Evolutionary conservation across 1,140 invertebrate species (phyloP).

Genomic region (Glomeris maerens): DNA sequence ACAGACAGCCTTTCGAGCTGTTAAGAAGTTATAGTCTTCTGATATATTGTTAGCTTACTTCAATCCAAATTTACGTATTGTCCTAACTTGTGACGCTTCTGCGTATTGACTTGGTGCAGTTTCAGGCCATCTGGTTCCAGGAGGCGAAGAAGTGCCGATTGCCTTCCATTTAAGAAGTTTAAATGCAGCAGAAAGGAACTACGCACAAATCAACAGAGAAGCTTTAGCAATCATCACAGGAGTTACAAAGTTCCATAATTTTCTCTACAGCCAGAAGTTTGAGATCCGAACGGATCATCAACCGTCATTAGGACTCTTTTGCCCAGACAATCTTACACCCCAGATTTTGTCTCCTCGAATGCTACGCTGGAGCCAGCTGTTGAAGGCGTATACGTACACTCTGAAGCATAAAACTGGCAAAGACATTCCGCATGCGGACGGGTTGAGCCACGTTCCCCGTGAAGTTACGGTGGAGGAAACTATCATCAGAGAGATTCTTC

Average conservation of each 20-base stretch:
- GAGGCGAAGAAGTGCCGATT: constrained; percentile 30
- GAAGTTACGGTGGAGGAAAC: not conserved
- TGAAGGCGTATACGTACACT: constrained; percentile 25
- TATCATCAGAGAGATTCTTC: not conserved
- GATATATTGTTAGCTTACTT: not conserved
- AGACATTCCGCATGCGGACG: constrained; percentile 22
- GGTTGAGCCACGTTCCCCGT: constrained; percentile 19
- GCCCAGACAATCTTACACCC: constrained; percentile 22
- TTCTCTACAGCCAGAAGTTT: constrained; percentile 32
- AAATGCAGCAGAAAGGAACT: constrained; percentile 33
- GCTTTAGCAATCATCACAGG: constrained; percentile 35
- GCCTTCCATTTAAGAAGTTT: constrained; percentile 33
- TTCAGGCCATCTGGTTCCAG: constrained; percentile 31
- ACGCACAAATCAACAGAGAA: constrained; percentile 40
- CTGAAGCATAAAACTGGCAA: constrained; percentile 19
- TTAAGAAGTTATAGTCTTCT: not conserved
- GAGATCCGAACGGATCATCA: constrained; percentile 35
- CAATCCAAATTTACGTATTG: too few relatives aligned
- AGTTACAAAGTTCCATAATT: constrained; percentile 36
- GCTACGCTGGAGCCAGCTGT: too few relatives aligned
- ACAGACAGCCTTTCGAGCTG: not conserved
- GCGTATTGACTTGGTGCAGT: constrained; percentile 34
- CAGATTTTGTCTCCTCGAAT: too few relatives aligned
- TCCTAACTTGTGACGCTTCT: constrained; percentile 36
- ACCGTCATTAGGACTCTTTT: constrained; percentile 30